Evolutionary conservation across 2,797 vertebrate species (phyloP).

Genomic region (Clarias pachynema): DNA sequence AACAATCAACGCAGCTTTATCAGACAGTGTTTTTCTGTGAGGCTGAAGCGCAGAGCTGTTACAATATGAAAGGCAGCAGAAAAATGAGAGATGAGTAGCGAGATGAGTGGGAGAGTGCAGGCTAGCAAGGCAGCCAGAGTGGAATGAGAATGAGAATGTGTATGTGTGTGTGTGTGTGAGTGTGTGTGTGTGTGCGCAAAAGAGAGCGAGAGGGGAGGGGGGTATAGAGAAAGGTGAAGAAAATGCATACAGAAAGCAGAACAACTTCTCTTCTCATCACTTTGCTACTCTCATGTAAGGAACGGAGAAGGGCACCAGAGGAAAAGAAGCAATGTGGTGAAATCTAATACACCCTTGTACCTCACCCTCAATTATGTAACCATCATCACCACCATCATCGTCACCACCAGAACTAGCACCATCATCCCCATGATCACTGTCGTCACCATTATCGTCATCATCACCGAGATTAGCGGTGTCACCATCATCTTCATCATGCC

Average conservation of each 20-base stretch:
- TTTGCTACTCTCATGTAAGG: background rate
- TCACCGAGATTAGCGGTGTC: background rate
- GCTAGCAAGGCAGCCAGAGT: background rate
- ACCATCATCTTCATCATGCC: too few species aligned
- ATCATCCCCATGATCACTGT: background rate
- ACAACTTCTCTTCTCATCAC: background rate
- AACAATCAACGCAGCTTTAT: constrained; percentile 1
- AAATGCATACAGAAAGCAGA: constrained; percentile 1
- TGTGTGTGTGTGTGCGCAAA: background rate
- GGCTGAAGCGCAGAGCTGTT: constrained; percentile 25
- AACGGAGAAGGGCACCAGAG: background rate
- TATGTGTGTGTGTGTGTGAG: too few species aligned
- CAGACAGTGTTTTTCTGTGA: constrained; percentile 23
- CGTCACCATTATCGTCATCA: background rate
- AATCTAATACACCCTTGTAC: background rate
- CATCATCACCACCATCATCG: background rate
- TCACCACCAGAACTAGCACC: background rate
- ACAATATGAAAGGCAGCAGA: constrained; percentile 41
- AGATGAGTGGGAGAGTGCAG: constrained; percentile 22
- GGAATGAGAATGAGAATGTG: constrained; percentile 14
- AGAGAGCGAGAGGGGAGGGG: background rate
- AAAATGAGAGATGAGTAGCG: constrained; percentile 37
- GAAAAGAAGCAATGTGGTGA: background rate
- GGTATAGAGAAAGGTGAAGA: background rate
- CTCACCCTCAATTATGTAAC: background rate